Evolutionary conservation across 2,797 vertebrate species (phyloP).

Genomic region (Chrysocyon brachyurus): DNA sequence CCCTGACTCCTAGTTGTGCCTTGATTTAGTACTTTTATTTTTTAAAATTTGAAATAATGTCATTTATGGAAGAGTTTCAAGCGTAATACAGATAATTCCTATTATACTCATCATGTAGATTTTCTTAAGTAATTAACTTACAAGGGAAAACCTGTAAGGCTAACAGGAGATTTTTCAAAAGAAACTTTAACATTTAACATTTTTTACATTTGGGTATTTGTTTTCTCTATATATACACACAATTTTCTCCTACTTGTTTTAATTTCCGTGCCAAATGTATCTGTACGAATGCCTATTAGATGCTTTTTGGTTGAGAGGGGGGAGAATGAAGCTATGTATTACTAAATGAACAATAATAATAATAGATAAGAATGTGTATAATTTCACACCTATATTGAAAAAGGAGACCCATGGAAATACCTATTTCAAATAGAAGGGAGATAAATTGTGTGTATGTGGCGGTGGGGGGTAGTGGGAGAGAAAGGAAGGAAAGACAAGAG

Average conservation of each 20-base stretch:
- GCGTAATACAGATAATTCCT: background rate
- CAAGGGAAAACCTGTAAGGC: background rate
- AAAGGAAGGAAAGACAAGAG: background rate
- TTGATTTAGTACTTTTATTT: background rate
- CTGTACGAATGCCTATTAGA: background rate
- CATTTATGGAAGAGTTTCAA: conserved; percentile 39
- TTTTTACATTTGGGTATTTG: background rate
- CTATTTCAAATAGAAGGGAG: background rate
- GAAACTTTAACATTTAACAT: background rate
- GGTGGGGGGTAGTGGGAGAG: background rate
- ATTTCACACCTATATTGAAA: conserved; percentile 31
- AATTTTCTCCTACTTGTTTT: conserved; percentile 25
- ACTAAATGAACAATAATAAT: conserved; percentile 21
- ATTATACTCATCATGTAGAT: background rate
- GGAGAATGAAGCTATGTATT: background rate
- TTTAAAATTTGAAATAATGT: background rate
- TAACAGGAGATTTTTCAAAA: background rate
- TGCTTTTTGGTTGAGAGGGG: background rate
- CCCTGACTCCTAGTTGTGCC: conserved; percentile 8
- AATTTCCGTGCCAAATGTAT: conserved; percentile 19
- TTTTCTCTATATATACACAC: background rate
- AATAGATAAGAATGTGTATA: background rate
- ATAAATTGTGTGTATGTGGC: background rate
- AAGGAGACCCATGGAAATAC: background rate
- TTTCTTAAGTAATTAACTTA: background rate